Evolutionary conservation across 2,113 vertebrate genomes (phyloP).

Genomic region (Poeciliopsis retropinna): DNA sequence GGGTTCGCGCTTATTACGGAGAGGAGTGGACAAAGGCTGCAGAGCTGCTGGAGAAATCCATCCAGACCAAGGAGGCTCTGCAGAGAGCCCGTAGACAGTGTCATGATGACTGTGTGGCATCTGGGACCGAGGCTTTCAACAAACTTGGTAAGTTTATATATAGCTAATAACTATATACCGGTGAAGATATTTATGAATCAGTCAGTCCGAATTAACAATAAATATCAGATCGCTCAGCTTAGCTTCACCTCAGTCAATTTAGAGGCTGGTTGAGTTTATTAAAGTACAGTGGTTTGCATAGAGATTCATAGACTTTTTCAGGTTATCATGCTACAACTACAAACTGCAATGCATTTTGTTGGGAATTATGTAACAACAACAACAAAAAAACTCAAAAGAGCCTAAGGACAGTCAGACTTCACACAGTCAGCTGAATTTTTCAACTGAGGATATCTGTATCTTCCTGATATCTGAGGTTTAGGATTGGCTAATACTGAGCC

Average conservation of each 20-base stretch:
- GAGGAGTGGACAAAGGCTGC: constrained; percentile 87
- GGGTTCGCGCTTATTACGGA: constrained; percentile 86
- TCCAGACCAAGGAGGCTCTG: constrained; percentile 79
- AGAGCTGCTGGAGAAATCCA: constrained; percentile 86
- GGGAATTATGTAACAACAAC: background rate
- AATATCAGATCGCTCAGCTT: background rate
- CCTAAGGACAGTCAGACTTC: background rate
- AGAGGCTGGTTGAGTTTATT: too few relatives aligned
- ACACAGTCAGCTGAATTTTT: background rate
- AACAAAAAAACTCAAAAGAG: background rate
- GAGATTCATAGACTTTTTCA: too few relatives aligned
- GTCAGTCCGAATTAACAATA: background rate
- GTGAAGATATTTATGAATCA: background rate
- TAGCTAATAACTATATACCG: background rate
- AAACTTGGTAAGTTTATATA: constrained; percentile 60
- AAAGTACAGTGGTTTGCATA: too few relatives aligned
- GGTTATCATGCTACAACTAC: too few relatives aligned
- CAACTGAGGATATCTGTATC: too few relatives aligned
- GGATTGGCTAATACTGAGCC: too few relatives aligned
- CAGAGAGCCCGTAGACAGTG: constrained; percentile 74
- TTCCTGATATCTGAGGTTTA: too few relatives aligned
- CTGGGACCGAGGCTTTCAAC: constrained; percentile 50
- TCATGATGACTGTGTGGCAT: constrained; percentile 68
- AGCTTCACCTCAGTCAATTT: too few relatives aligned
- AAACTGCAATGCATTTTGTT: background rate